A percentile compares a stretch with the other conserved stretches of the same genome.
Evolutionary conservation across 2,113 vertebrate genomes (phyloP).

Genomic region (Monopterus albus): DNA sequence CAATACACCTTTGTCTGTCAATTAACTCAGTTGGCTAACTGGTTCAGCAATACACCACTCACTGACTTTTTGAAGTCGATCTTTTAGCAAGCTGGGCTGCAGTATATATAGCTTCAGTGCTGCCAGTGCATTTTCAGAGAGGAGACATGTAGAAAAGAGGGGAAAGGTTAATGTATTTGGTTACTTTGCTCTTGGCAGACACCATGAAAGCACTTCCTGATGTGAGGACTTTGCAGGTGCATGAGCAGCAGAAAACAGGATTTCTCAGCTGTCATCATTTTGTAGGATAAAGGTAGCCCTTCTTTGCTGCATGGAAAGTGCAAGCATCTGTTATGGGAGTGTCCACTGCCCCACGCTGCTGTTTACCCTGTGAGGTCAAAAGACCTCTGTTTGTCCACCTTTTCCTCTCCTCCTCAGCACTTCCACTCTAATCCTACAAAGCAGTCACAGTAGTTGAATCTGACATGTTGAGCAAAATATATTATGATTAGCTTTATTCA

Average conservation of each 20-base stretch:
- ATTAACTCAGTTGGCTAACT: not conserved
- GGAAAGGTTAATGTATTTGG: constrained; percentile 38
- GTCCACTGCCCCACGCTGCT: constrained; percentile 43
- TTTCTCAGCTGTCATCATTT: constrained; percentile 75
- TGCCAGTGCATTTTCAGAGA: constrained; percentile 10
- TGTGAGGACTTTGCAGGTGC: constrained; percentile 53
- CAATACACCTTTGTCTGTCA: not conserved
- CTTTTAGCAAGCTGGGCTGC: not conserved
- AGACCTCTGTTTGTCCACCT: constrained; percentile 36
- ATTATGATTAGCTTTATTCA: not conserved
- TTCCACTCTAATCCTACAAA: constrained; percentile 21
- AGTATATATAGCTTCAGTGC: not conserved
- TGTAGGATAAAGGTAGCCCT: constrained; percentile 69
- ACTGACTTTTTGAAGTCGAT: not conserved
- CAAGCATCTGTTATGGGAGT: constrained; percentile 66
- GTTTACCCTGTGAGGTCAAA: constrained; percentile 52
- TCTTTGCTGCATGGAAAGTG: constrained; percentile 71
- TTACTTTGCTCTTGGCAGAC: constrained; percentile 42
- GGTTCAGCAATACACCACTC: not conserved
- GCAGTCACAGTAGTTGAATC: constrained; percentile 16
- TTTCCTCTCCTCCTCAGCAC: constrained; percentile 23
- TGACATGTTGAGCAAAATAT: constrained; percentile 2
- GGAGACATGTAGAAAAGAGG: constrained; percentile 28
- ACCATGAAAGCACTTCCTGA: constrained; percentile 20
- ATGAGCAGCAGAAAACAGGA: constrained; percentile 42